A percentile compares a stretch with the other conserved stretches of the same genome.
phyloP scores from a whole-genome alignment of 2,888 invertebrate genomes.

The Lottia scabra region DNA sequence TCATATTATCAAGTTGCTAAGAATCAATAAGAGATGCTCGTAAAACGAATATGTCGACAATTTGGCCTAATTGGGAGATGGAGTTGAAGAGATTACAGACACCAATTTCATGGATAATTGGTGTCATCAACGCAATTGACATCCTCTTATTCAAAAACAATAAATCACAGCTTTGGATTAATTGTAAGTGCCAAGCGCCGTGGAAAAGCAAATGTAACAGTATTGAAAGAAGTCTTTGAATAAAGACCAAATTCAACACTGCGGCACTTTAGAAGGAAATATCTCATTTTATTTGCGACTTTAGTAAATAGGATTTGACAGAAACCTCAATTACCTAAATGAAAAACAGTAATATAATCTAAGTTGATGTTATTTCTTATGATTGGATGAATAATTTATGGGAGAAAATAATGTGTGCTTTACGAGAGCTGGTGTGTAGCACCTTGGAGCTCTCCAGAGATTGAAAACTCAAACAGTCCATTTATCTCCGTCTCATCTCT shows the following conservation, averaged over 20 bases:
- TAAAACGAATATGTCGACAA: constrained; percentile 17
- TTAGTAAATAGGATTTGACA: constrained; percentile 4
- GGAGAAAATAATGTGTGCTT: too few species aligned
- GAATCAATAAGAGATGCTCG: constrained; percentile 5
- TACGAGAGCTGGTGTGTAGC: too few species aligned
- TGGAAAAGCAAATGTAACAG: constrained; percentile 19
- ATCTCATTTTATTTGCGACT: neutral
- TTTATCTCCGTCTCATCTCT: too few species aligned
- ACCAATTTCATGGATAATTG: constrained; percentile 28
- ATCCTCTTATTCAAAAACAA: constrained; percentile 49
- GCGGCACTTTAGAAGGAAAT: neutral
- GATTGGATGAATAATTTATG: constrained; percentile 4
- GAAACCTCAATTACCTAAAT: constrained; percentile 2
- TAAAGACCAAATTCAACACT: neutral
- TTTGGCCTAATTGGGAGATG: constrained; percentile 28
- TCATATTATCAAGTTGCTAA: neutral
- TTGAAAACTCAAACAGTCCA: too few species aligned
- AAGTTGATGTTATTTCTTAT: constrained; percentile 4
- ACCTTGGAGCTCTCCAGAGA: too few species aligned
- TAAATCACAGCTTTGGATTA: constrained; percentile 42
- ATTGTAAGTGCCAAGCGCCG: constrained; percentile 12
- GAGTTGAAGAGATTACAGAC: constrained; percentile 15
- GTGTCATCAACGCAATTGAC: constrained; percentile 37
- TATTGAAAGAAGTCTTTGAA: neutral
- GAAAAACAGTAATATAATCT: constrained; percentile 5